These are phyloP conservation scores for Rhodinocichla rosea DNA, from an alignment of 2,113 vertebrate genomes.

Conservation along the genomic window DNA sequence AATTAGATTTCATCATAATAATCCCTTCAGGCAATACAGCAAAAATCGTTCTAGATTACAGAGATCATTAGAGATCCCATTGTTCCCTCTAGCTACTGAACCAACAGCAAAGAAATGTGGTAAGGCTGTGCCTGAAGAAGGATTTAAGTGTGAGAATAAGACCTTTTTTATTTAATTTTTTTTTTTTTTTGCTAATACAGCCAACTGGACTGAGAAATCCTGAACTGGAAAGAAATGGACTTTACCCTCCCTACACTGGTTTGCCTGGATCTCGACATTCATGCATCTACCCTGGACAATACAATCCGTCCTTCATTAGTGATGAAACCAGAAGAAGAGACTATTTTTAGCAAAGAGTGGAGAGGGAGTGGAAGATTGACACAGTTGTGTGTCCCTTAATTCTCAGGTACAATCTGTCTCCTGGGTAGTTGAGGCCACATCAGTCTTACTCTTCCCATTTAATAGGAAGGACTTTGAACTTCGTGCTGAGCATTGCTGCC, in stretches of 20 bases:
- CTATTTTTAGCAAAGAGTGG: slow-evolving; percentile 83
- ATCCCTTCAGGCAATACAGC: background rate
- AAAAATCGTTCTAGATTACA: background rate
- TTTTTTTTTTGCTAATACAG: slow-evolving; percentile 64
- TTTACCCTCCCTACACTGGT: slow-evolving; percentile 89
- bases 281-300: slow-evolving; percentile 95
- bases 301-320: slow-evolving; percentile 95
- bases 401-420: slow-evolving; percentile 1
- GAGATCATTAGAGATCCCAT: background rate
- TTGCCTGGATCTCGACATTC: slow-evolving; percentile 95
- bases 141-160: slow-evolving; percentile 2
- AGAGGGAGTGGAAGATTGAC: background rate
- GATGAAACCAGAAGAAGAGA: slow-evolving; percentile 94
- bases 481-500: background rate
- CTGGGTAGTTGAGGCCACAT: background rate
- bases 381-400: background rate
- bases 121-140: background rate
- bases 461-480: slow-evolving; percentile 42
- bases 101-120: background rate
- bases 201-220: slow-evolving; percentile 83
- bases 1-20: background rate
- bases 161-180: background rate
- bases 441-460: slow-evolving; percentile 16
- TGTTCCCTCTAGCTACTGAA: background rate
- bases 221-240: slow-evolving; percentile 91